Evolutionary conservation across 2,888 invertebrate genomes (phyloP).

Genomic region (Lissonota sp.): DNA sequence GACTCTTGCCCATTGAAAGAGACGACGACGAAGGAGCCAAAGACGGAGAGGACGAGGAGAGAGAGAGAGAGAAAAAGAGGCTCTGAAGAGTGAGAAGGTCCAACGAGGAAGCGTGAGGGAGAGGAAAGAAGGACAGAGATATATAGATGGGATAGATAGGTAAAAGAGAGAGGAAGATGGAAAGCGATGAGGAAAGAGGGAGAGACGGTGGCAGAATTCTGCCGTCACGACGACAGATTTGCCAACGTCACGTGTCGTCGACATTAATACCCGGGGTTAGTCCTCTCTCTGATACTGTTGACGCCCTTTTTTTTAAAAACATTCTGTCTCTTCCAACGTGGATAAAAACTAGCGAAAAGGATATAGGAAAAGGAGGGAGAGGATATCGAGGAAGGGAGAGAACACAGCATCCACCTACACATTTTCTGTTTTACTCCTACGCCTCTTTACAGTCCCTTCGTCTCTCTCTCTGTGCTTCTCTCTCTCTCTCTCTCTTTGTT

Average conservation of each 20-base stretch:
- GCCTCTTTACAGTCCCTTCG: slow-evolving; percentile 57
- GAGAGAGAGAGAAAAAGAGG: slow-evolving; percentile 48
- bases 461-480: slow-evolving; percentile 50
- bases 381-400: slow-evolving; percentile 36
- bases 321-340: slow-evolving; percentile 45
- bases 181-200: slow-evolving; percentile 15
- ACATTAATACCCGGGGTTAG: slow-evolving; percentile 77
- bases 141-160: slow-evolving; percentile 49
- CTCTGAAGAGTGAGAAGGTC: slow-evolving; percentile 55
- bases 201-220: slow-evolving; percentile 61
- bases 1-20: slow-evolving; percentile 66
- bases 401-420: slow-evolving; percentile 60
- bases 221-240: slow-evolving; percentile 74
- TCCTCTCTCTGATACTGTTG: slow-evolving; percentile 74
- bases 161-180: slow-evolving; percentile 32
- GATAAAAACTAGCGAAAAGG: slow-evolving; percentile 54
- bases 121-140: slow-evolving; percentile 50
- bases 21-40: slow-evolving; percentile 35
- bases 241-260: slow-evolving; percentile 81
- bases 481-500: slow-evolving; percentile 51
- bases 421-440: slow-evolving; percentile 65
- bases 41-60: slow-evolving; percentile 75
- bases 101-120: slow-evolving; percentile 62
- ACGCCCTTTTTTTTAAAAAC: slow-evolving; percentile 64
- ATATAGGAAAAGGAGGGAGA: slow-evolving; percentile 20